Conservation (phyloP, 2,797 vertebrate species). For the Sebastes paucispinis region DNA sequence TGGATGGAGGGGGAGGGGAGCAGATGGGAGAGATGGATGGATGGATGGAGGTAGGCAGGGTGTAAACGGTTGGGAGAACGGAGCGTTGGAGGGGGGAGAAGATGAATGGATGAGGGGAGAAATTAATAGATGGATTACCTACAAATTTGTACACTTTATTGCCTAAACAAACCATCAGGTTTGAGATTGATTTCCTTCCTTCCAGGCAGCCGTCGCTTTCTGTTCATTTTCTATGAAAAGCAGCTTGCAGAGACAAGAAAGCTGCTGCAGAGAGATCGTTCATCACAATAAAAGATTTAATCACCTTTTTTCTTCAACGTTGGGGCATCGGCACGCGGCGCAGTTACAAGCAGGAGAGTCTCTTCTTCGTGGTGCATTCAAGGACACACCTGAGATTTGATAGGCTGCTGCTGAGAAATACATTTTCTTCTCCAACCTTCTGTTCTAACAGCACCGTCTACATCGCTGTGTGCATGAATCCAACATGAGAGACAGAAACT, state of each 20-base stretch:
- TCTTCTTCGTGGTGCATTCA: conserved; percentile 29
- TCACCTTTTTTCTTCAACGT: conserved; percentile 10
- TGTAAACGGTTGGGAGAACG: conserved; percentile 9
- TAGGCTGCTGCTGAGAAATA: background rate
- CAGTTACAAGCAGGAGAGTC: background rate
- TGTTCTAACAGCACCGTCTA: background rate
- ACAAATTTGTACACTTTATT: conserved; percentile 34
- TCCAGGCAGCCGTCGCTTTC: conserved; percentile 10
- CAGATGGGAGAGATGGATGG: conserved; percentile 32
- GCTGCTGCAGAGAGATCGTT: conserved; percentile 30
- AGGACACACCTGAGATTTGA: conserved; percentile 24
- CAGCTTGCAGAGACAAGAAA: conserved; percentile 4
- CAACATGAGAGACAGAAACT: background rate
- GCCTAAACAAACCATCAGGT: conserved; percentile 47
- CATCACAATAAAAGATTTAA: conserved; percentile 55
- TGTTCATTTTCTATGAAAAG: conserved; percentile 27
- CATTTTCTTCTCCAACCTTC: background rate
- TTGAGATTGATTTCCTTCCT: conserved; percentile 48
- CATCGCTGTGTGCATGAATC: background rate
- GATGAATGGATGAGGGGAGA: conserved; percentile 35
- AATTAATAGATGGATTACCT: conserved; percentile 56
- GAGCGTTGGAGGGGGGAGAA: conserved; percentile 14
- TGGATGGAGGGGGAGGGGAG: conserved; percentile 14
- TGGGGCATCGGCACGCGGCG: background rate
- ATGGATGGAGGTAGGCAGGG: conserved; percentile 4